phyloP scores from a whole-genome alignment of 2,797 vertebrate genomes.

The Cynopterus sphinx region DNA sequence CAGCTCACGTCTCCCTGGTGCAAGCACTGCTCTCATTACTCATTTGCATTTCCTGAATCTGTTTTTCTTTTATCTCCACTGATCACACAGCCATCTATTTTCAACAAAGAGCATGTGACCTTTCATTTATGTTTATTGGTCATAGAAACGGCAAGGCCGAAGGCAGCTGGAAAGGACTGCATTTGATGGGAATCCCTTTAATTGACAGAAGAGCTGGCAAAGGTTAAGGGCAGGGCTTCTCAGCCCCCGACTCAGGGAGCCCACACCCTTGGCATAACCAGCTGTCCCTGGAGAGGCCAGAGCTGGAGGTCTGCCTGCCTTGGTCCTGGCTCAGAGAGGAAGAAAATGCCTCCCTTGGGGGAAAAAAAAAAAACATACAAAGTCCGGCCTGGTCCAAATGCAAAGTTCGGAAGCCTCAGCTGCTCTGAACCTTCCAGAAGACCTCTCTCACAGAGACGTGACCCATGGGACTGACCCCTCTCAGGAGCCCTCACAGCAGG shows the following conservation, averaged over 20 bases:
- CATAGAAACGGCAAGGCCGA: not conserved
- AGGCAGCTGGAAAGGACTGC: not conserved
- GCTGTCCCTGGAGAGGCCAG: not conserved
- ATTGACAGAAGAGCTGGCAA: not conserved
- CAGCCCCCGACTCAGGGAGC: not conserved
- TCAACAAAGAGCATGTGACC: not conserved
- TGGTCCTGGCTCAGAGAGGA: not conserved
- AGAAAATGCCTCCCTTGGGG: not conserved
- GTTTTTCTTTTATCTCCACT: not conserved
- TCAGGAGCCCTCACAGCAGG: not conserved
- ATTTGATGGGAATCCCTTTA: not conserved
- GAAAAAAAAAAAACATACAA: not conserved
- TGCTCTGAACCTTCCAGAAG: not conserved
- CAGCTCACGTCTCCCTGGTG: not conserved
- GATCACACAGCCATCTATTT: not conserved
- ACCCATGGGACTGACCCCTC: not conserved
- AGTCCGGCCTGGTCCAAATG: not conserved
- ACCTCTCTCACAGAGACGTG: not conserved
- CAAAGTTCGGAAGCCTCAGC: not conserved
- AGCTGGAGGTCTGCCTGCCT: not conserved
- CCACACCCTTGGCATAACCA: not conserved
- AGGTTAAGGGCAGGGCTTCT: not conserved
- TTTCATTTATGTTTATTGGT: not conserved
- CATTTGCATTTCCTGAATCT: constrained; percentile 22
- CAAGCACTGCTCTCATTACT: not conserved